Conservation (phyloP, 2,113 vertebrate genomes). For the Siniperca knerii region DNA sequence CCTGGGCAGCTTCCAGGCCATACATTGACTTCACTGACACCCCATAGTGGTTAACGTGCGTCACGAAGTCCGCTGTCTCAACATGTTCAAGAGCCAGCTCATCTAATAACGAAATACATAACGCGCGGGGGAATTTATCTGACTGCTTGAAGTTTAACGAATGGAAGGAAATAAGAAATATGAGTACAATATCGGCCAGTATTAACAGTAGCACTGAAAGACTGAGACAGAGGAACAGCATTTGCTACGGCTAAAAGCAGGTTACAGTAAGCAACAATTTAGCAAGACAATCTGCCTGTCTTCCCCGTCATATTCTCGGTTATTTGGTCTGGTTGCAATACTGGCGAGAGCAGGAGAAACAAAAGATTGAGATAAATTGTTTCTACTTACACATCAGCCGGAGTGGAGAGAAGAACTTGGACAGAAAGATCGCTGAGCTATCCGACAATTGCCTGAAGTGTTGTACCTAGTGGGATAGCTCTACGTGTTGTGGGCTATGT, state of each 20-base stretch:
- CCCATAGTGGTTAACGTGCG: background rate
- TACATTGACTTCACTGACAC: conserved; percentile 16
- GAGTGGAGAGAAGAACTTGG: conserved; percentile 46
- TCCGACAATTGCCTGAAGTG: conserved; percentile 39
- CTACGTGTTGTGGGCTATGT: conserved; percentile 6
- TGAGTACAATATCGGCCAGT: background rate
- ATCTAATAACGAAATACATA: background rate
- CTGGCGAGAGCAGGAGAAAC: background rate
- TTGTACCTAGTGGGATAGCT: conserved; percentile 17
- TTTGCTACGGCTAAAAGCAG: background rate
- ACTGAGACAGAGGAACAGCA: background rate
- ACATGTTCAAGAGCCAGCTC: conserved; percentile 18
- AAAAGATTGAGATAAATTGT: background rate
- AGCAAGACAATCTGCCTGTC: conserved; percentile 13
- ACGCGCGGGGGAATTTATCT: background rate
- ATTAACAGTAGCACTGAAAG: background rate
- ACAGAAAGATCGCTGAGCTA: conserved; percentile 39
- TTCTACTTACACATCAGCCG: conserved; percentile 82
- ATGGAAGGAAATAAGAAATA: background rate
- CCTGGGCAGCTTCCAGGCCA: conserved; percentile 21
- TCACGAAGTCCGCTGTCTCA: conserved; percentile 20
- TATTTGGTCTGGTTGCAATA: background rate
- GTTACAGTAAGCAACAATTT: conserved; percentile 32
- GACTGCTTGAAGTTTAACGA: background rate
- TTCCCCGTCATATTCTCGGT: background rate